A percentile compares a stretch with the other conserved stretches of the same genome.
Evolutionary conservation across 2,888 invertebrate species (phyloP).

Genomic region (Spisula subtruncata): DNA sequence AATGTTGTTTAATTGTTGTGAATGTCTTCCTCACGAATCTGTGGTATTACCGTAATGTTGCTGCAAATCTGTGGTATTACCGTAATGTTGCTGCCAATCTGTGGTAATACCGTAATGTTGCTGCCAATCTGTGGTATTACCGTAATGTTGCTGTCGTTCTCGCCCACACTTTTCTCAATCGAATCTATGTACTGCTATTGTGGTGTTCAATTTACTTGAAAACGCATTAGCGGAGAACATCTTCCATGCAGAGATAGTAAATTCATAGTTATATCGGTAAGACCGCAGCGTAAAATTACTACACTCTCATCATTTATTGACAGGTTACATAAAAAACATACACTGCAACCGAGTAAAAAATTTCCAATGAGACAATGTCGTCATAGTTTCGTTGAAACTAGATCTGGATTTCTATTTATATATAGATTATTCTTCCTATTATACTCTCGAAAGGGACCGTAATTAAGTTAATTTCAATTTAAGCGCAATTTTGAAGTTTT

Average conservation of each 20-base stretch:
- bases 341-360: neutral
- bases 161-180: neutral
- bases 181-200: neutral
- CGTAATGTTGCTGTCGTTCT: neutral
- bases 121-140: too few species aligned
- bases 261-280: neutral
- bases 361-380: neutral
- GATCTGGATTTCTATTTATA: neutral
- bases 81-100: too few species aligned
- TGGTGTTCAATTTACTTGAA: neutral
- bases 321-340: neutral
- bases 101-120: too few species aligned
- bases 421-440: neutral
- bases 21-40: too few species aligned
- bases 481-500: neutral
- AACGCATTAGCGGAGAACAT: neutral
- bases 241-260: neutral
- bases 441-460: neutral
- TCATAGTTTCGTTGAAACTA: neutral
- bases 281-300: neutral
- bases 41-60: too few species aligned
- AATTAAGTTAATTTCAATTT: neutral
- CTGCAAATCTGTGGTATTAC: too few species aligned
- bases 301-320: conserved; percentile 7
- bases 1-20: too few species aligned